Conservation (phyloP, 2,113 vertebrate genomes). For the Microcebus griseorufus region DNA sequence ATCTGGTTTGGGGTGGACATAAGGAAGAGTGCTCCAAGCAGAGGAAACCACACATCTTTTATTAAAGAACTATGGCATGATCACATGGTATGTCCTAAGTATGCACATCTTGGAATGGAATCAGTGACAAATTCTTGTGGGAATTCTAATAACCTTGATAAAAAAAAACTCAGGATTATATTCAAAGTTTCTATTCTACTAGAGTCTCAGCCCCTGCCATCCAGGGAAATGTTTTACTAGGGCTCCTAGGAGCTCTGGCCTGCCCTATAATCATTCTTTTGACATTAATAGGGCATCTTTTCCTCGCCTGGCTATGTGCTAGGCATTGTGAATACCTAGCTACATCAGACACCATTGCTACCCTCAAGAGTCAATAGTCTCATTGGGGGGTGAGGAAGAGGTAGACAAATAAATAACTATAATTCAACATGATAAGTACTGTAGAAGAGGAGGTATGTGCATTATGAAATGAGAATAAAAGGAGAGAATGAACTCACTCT, state of each 20-base stretch:
- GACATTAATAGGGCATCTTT: not conserved
- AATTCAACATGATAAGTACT: not conserved
- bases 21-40: not conserved
- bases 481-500: not conserved
- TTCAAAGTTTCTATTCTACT: not conserved
- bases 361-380: not conserved
- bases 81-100: not conserved
- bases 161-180: not conserved
- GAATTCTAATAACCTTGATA: not conserved
- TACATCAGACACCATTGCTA: not conserved
- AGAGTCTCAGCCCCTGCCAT: not conserved
- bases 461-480: not conserved
- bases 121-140: not conserved
- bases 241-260: not conserved
- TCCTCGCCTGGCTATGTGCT: not conserved
- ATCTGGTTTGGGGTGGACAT: not conserved
- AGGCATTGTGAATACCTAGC: not conserved
- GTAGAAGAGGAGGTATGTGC: not conserved
- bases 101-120: not conserved
- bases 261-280: not conserved
- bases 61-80: not conserved
- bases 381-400: not conserved
- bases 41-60: not conserved
- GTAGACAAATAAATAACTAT: not conserved
- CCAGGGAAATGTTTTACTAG: not conserved